phyloP scores from a whole-genome alignment of 1,140 invertebrate genomes.

The Asbolus verrucosus region DNA sequence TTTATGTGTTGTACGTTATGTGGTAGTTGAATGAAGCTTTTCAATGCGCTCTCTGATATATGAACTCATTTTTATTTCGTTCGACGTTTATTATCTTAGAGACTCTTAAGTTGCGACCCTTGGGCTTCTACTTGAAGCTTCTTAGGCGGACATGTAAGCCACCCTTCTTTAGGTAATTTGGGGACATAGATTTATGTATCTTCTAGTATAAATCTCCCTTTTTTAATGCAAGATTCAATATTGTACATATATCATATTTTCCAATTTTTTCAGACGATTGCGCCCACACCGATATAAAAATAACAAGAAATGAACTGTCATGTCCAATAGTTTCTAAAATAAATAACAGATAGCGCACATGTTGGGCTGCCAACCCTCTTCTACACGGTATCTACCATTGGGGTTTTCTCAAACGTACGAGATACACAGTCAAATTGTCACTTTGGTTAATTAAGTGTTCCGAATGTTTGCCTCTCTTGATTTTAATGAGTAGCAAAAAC shows the following conservation, averaged over 20 bases:
- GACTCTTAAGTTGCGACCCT: constrained; percentile 39
- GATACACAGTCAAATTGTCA: no score
- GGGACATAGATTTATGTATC: constrained; percentile 37
- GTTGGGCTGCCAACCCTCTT: not conserved
- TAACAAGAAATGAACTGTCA: constrained; percentile 27
- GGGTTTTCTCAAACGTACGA: not conserved
- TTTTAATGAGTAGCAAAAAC: no score
- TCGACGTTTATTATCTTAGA: constrained; percentile 46
- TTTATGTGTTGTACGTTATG: constrained; percentile 43
- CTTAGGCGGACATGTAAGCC: constrained; percentile 43
- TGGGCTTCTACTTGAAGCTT: constrained; percentile 43
- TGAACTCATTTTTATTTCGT: constrained; percentile 47
- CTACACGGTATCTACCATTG: no score
- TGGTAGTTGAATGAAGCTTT: constrained; percentile 38
- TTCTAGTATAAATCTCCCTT: constrained; percentile 18
- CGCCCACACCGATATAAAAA: constrained; percentile 27
- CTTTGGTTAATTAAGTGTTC: no score
- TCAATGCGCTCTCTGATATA: constrained; percentile 43
- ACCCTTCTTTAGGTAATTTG: constrained; percentile 43
- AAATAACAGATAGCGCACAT: constrained; percentile 23
- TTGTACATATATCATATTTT: constrained; percentile 21
- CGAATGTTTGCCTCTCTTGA: no score
- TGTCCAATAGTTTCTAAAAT: constrained; percentile 33
- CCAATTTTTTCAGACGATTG: constrained; percentile 23
- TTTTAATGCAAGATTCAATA: constrained; percentile 32